Conservation (phyloP, 2,888 invertebrate genomes). For the Eupithecia centaureata region DNA sequence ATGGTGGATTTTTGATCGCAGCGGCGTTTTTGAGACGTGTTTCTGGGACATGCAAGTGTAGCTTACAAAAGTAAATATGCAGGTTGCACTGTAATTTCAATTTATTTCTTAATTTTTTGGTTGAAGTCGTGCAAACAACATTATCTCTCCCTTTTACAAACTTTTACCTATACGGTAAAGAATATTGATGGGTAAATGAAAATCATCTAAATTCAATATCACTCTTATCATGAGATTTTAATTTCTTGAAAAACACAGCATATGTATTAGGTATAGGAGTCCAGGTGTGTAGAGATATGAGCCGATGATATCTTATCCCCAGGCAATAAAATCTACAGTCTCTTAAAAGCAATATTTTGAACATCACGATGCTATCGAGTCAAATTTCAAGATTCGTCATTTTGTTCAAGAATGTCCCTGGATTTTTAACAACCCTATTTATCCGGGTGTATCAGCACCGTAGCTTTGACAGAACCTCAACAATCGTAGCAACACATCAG, state of each 20-base stretch:
- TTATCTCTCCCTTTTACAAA: neutral
- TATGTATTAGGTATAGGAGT: neutral
- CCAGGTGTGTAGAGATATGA: too few species aligned
- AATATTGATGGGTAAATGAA: neutral
- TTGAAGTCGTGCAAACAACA: conserved; percentile 1
- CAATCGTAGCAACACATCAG: conserved; percentile 69
- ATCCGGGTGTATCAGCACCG: conserved; percentile 11
- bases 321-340: neutral
- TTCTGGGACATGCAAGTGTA: conserved; percentile 23
- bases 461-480: conserved; percentile 37
- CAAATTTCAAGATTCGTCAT: neutral
- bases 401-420: neutral
- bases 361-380: neutral
- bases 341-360: neutral
- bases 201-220: neutral
- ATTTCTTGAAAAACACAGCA: neutral
- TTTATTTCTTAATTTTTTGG: conserved; percentile 34
- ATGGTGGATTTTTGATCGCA: conserved; percentile 26
- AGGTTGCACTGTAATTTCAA: conserved; percentile 23
- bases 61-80: conserved; percentile 32
- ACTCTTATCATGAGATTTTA: neutral
- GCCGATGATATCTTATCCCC: too few species aligned
- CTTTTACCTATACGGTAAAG: neutral
- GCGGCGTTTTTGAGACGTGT: conserved; percentile 30
- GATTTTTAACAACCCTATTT: neutral